Conservation (phyloP, 2,888 invertebrate species). For the Machimus atricapillus region DNA sequence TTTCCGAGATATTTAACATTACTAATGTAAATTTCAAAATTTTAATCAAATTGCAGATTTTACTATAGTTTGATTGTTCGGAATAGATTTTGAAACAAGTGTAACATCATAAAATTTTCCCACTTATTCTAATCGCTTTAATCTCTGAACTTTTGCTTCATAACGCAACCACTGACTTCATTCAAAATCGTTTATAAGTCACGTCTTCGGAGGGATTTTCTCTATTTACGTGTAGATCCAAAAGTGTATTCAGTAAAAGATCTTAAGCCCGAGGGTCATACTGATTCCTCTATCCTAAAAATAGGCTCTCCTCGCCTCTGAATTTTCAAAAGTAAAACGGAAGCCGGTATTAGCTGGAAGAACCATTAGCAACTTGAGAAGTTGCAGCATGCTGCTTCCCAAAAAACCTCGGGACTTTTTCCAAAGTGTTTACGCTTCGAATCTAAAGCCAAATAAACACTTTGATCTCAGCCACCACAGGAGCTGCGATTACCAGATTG, state of each 20-base stretch:
- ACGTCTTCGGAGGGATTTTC: not conserved
- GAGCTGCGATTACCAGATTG: conserved; percentile 8
- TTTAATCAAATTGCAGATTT: no score
- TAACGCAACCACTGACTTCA: not conserved
- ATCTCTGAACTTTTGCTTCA: not conserved
- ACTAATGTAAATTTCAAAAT: no score
- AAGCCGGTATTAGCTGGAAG: not conserved
- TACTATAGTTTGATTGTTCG: no score
- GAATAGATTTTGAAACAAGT: not conserved
- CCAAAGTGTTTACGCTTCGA: conserved; percentile 3
- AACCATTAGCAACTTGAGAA: not conserved
- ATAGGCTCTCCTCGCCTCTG: not conserved
- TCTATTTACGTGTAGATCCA: not conserved
- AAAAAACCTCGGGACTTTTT: not conserved
- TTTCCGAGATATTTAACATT: no score
- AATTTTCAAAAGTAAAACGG: not conserved
- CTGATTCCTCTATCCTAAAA: not conserved
- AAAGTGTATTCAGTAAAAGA: not conserved
- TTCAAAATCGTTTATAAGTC: not conserved
- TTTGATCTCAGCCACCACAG: not conserved
- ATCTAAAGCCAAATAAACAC: conserved; percentile 21
- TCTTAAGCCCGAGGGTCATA: not conserved
- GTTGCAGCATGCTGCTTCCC: not conserved
- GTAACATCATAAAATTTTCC: not conserved
- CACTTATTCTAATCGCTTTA: not conserved